Evolutionary conservation across 2,888 invertebrate genomes (phyloP).

Genomic region (Andrena fulva): DNA sequence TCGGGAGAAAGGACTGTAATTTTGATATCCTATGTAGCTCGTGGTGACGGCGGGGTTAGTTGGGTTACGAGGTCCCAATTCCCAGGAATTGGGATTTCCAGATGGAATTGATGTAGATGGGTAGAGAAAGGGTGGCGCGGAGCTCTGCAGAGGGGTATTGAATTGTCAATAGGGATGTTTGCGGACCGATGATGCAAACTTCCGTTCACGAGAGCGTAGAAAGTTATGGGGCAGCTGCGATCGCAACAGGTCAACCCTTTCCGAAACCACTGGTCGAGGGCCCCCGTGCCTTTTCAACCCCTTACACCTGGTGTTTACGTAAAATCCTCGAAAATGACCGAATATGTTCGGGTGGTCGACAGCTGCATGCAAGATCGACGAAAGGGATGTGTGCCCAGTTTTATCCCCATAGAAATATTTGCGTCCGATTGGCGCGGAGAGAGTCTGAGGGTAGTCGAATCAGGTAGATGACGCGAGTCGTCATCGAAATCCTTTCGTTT

Average conservation of each 20-base stretch:
- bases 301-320: constrained; percentile 77
- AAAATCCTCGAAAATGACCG: constrained; percentile 72
- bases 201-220: constrained; percentile 18
- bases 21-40: no score
- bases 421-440: constrained; percentile 52
- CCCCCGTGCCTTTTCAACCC: constrained; percentile 16
- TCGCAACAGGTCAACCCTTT: constrained; percentile 75
- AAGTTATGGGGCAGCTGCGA: constrained; percentile 70
- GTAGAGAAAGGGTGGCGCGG: not conserved
- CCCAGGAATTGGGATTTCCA: not conserved
- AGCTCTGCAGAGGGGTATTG: not conserved
- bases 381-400: not conserved
- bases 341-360: constrained; percentile 39
- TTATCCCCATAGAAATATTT: constrained; percentile 46
- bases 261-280: constrained; percentile 28
- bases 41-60: no score
- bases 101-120: not conserved
- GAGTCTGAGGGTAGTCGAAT: not conserved
- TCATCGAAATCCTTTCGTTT: constrained; percentile 20
- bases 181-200: constrained; percentile 49
- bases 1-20: no score
- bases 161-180: constrained; percentile 21
- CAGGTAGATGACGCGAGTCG: constrained; percentile 15
- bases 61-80: no score
- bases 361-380: constrained; percentile 38